Evolutionary conservation across 53 echinoderm and acorn worm species (phyloP).

Genomic region (Crossaster papposus): DNA sequence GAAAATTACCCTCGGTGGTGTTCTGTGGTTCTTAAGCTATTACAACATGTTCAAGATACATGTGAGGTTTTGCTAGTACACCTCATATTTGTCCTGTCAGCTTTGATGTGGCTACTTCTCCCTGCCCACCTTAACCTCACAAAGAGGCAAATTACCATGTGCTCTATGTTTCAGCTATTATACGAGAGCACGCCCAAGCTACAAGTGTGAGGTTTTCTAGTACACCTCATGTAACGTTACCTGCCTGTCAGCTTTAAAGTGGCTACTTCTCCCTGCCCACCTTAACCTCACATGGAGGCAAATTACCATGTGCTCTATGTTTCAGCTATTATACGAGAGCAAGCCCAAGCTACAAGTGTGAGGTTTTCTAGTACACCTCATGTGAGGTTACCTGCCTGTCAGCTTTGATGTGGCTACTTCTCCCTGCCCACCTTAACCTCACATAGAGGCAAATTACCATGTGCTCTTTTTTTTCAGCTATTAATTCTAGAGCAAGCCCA

Average conservation of each 20-base stretch:
- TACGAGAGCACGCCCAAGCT: no score
- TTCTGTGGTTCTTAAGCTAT: no score
- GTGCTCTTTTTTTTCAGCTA: neutral
- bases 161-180: no score
- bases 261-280: neutral
- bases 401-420: neutral
- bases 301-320: neutral
- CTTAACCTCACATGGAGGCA: neutral
- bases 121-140: no score
- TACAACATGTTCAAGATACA: no score
- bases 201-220: no score
- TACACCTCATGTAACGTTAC: neutral
- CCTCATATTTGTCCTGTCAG: no score
- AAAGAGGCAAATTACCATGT: no score
- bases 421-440: neutral
- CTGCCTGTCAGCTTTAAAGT: no score
- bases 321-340: neutral
- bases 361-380: neutral
- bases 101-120: no score
- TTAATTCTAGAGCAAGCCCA: neutral
- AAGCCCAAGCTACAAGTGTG: neutral
- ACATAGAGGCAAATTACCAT: conserved; percentile 7
- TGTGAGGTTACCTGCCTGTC: neutral
- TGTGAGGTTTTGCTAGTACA: no score
- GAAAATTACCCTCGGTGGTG: no score